Evolutionary conservation across 2,797 vertebrate genomes (phyloP).

Genomic region (Xiphorhynchus erythropygius): DNA sequence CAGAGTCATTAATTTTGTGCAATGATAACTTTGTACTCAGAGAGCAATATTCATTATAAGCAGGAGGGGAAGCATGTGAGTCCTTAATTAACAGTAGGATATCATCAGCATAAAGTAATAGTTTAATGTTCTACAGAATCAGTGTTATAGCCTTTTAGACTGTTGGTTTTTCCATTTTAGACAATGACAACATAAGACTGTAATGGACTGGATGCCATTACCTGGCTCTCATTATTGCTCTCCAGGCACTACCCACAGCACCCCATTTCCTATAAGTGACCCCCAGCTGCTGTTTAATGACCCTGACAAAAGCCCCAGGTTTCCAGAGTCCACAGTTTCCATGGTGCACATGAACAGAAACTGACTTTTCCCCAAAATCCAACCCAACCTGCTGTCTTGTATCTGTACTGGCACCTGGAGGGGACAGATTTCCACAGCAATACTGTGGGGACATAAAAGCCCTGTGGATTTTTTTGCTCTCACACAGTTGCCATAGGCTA

Average conservation of each 20-base stretch:
- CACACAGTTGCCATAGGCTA: rapidly evolving
- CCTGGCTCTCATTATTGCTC: not conserved
- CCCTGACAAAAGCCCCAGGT: not conserved
- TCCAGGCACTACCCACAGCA: not conserved
- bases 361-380: not conserved
- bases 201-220: conserved; percentile 29
- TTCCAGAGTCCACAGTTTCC: not conserved
- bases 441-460: not conserved
- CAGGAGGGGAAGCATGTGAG: conserved; percentile 53
- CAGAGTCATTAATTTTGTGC: conserved; percentile 72
- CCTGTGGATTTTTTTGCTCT: not conserved
- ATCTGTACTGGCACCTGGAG: not conserved
- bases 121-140: conserved; percentile 66
- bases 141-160: conserved; percentile 39
- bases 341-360: not conserved
- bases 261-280: not conserved
- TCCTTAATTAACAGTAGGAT: conserved; percentile 74
- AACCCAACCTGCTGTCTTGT: not conserved
- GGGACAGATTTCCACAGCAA: not conserved
- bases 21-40: conserved; percentile 67
- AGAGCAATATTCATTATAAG: conserved; percentile 69
- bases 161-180: conserved; percentile 42
- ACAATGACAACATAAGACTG: not conserved
- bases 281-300: not conserved
- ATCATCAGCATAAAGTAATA: conserved; percentile 72